Percentiles rank a stretch among this genome's conserved stretches.
These are phyloP conservation scores for Drosophila guanche DNA, from an alignment of 1,140 invertebrate genomes.

Conservation along the genomic window DNA sequence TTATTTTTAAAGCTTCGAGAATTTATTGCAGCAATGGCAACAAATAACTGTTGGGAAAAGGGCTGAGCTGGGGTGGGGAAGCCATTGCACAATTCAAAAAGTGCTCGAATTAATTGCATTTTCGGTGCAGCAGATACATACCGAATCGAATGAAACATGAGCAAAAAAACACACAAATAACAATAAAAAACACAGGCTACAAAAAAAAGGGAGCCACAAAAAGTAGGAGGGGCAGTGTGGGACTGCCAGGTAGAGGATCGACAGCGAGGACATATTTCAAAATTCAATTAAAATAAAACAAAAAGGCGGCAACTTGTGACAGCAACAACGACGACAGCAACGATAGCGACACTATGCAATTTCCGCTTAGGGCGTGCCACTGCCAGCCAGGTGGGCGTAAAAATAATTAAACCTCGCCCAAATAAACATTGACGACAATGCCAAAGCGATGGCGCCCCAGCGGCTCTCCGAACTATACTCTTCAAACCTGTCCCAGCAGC, in stretches of 20 bases:
- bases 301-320: constrained; percentile 38
- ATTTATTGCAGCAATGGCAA: constrained; percentile 62
- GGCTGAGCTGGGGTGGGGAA: background rate
- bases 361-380: constrained; percentile 65
- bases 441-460: background rate
- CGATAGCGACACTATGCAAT: constrained; percentile 73
- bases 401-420: constrained; percentile 71
- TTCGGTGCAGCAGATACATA: constrained; percentile 29
- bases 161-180: constrained; percentile 16
- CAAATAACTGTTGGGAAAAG: constrained; percentile 35
- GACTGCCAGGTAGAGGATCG: no score
- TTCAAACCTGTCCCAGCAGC: no score
- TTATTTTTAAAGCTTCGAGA: constrained; percentile 56
- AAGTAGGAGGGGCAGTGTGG: constrained; percentile 13
- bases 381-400: constrained; percentile 70
- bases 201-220: constrained; percentile 10
- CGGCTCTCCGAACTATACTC: no score
- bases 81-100: constrained; percentile 68
- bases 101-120: constrained; percentile 78
- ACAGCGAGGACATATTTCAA: constrained; percentile 68
- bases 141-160: constrained; percentile 21
- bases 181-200: constrained; percentile 16
- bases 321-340: constrained; percentile 11
- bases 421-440: constrained; percentile 55
- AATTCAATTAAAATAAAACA: constrained; percentile 81